phyloP scores from a whole-genome alignment of 2,888 invertebrate genomes.

The Timema podura region DNA sequence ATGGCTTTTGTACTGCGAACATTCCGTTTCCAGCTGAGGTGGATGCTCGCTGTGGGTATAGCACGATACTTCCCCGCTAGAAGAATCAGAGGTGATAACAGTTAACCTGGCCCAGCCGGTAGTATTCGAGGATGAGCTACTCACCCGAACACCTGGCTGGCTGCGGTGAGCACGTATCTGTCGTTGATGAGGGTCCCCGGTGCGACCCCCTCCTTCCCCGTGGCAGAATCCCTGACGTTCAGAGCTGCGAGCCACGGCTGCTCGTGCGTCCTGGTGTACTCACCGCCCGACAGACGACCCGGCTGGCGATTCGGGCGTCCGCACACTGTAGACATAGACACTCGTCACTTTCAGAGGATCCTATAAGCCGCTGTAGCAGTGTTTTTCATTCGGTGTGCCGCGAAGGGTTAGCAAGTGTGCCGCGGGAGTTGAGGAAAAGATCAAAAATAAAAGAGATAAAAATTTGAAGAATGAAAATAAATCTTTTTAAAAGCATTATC shows the following conservation, averaged over 20 bases:
- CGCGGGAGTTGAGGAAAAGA: not conserved
- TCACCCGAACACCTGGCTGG: slow-evolving; percentile 87
- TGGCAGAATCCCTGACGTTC: slow-evolving; percentile 65
- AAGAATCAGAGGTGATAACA: too few relatives aligned
- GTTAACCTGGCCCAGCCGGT: too few relatives aligned
- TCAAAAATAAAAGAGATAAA: not conserved
- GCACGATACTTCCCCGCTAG: too few relatives aligned
- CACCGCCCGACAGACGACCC: slow-evolving; percentile 72
- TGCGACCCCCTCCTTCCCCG: too few relatives aligned
- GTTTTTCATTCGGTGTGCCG: not conserved
- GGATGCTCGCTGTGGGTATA: too few relatives aligned
- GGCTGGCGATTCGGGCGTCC: slow-evolving; percentile 77
- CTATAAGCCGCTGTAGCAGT: not conserved
- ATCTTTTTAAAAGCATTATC: too few relatives aligned
- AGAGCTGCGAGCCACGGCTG: slow-evolving; percentile 89
- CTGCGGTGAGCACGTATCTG: slow-evolving; percentile 81
- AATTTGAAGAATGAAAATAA: too few relatives aligned
- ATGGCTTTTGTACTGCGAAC: too few relatives aligned
- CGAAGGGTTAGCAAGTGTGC: too few relatives aligned
- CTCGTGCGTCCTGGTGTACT: slow-evolving; percentile 68
- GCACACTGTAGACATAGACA: slow-evolving; percentile 56
- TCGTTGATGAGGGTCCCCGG: slow-evolving; percentile 78
- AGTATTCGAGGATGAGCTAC: slow-evolving; percentile 26
- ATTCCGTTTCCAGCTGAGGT: too few relatives aligned
- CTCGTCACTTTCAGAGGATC: not conserved